phyloP scores from a whole-genome alignment of 53 echinoderm and acorn worm species.

The Paracentrotus lividus region DNA sequence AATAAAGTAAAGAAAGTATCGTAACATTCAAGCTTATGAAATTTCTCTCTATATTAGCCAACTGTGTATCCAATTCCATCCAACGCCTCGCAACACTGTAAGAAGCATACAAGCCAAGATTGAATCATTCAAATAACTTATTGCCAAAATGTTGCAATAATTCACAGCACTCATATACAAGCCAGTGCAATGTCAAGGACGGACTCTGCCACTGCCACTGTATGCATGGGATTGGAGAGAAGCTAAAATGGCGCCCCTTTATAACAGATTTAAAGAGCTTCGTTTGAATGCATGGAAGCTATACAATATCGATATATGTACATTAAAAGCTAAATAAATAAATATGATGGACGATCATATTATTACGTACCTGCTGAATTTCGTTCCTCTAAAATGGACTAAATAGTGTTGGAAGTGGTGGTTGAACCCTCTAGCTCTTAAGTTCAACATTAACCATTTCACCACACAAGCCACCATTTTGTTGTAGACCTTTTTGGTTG shows the following conservation, averaged over 20 bases:
- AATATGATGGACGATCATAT: not conserved
- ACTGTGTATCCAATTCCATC: too few species aligned
- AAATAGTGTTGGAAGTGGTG: not conserved
- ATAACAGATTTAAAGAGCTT: not conserved
- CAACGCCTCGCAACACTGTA: not conserved
- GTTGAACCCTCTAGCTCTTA: not conserved
- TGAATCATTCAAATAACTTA: not conserved
- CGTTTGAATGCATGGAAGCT: not conserved
- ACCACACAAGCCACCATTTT: not conserved
- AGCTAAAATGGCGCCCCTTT: too few species aligned
- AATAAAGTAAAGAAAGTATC: too few species aligned
- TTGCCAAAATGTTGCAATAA: not conserved
- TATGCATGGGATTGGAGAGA: too few species aligned
- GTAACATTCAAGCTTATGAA: too few species aligned
- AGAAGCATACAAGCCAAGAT: not conserved
- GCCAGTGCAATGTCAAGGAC: not conserved
- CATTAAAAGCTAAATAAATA: not conserved
- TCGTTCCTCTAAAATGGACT: not conserved
- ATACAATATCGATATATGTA: not conserved
- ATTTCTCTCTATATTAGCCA: too few species aligned
- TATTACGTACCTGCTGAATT: not conserved
- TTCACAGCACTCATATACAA: not conserved
- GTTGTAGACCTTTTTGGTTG: not conserved
- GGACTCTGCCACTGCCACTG: not conserved
- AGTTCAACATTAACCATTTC: not conserved